These are phyloP conservation scores for Athene cunicularia DNA, from an alignment of 2,113 vertebrate genomes.

Conservation along the genomic window DNA sequence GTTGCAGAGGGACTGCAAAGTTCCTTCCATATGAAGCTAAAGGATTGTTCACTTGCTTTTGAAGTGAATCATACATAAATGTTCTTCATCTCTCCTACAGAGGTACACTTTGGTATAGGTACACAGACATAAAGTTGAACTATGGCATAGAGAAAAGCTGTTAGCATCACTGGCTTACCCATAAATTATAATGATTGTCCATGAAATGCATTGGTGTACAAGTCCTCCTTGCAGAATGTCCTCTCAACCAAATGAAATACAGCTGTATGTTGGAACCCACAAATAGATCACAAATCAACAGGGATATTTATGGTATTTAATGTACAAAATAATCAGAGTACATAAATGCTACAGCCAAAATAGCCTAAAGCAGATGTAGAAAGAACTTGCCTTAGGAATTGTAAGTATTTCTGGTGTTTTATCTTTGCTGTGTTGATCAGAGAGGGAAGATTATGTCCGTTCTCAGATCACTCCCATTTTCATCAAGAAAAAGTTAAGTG, in stretches of 20 bases:
- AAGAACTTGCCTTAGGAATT: constrained; percentile 21
- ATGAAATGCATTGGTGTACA: not conserved
- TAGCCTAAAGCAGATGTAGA: constrained; percentile 42
- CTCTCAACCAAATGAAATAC: constrained; percentile 14
- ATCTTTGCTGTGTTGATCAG: not conserved
- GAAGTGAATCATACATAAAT: not conserved
- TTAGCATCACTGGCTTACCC: not conserved
- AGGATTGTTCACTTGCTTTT: not conserved
- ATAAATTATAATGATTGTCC: not conserved
- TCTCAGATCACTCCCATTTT: not conserved
- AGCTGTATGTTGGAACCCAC: constrained; percentile 11
- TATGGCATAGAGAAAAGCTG: not conserved
- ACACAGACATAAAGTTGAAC: not conserved
- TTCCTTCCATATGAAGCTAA: not conserved
- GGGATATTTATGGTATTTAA: constrained; percentile 55
- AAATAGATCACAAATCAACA: constrained; percentile 52
- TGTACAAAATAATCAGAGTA: constrained; percentile 35
- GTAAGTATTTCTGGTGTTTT: constrained; percentile 16
- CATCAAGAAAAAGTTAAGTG: not conserved
- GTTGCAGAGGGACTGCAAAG: not conserved
- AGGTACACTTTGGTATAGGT: not conserved
- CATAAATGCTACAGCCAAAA: constrained; percentile 35
- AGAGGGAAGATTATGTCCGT: not conserved
- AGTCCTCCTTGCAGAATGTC: not conserved
- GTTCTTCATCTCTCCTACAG: not conserved